Evolutionary conservation across 2,888 invertebrate species (phyloP), one percentile per base, ranked within the genome.

Genomic region (Sycophila texana): DNA sequence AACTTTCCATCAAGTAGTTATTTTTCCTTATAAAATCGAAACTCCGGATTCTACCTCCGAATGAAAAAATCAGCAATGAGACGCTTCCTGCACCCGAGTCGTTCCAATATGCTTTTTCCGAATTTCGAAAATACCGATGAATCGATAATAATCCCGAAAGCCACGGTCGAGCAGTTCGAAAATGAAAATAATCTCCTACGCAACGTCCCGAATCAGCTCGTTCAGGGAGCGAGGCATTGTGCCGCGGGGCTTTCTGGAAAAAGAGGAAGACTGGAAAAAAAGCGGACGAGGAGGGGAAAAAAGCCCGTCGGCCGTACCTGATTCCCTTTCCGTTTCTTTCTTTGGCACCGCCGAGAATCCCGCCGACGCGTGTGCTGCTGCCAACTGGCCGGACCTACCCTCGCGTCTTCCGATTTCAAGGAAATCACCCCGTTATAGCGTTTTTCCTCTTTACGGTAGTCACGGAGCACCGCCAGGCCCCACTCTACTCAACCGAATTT

Each of bases 351-450:
- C 49, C 66, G 22, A 53, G 7, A 16, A n/a, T 26, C 14, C 58
- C 22, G 18, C 30, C 26, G 30, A 12, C 49, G 18, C 18, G 26
- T 10, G n/a, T 13, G 63, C 53, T 3, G 14, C 2, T 20, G 2
- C 5, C 39, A 7, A 4, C 39, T 51, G 30, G 53, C 53, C 67
- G 53, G 67, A 53, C 65, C 49, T 20, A 14, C 65, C 10, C 65
- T n/a, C 49, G 30, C 49, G 47, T 58, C 77, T 65, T 58, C 49
- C 65, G 61, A 63, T 76, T 77, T 71, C 77, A 77, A 77, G 71
- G 71, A 71, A 77, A 77, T 77, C 77, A 77, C 77, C 77, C 77
- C 71, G 77, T 71, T 71, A 77, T 71, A 77, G 22, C 71, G 65
- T 58, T 51, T 65, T 71, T 77, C 77, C 77, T 77, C 22, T 65